Evolutionary conservation across 2,888 invertebrate genomes (phyloP).

Genomic region (Ptycholaimellus sp.): DNA sequence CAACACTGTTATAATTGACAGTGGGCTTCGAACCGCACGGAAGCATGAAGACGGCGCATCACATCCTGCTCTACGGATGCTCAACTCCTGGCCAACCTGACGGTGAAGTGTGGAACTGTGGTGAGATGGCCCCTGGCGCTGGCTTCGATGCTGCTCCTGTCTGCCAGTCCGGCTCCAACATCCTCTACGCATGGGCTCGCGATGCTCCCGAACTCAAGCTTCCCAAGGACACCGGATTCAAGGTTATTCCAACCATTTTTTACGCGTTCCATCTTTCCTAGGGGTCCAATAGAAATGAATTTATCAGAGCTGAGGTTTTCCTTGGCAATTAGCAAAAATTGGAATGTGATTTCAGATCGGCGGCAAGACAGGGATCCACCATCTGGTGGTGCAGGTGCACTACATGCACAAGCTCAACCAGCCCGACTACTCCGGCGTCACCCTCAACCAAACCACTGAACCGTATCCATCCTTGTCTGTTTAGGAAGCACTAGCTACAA

Average conservation of each 20-base stretch:
- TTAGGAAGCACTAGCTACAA: neutral
- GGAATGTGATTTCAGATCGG: conserved; percentile 80
- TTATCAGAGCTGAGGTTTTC: too few species aligned
- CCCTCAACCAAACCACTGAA: conserved; percentile 46
- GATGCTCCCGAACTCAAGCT: conserved; percentile 55
- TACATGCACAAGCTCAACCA: conserved; percentile 32
- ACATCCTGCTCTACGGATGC: conserved; percentile 71
- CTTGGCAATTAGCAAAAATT: too few species aligned
- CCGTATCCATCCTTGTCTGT: neutral
- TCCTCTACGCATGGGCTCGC: conserved; percentile 73
- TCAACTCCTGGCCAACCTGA: conserved; percentile 40
- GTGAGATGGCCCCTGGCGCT: conserved; percentile 44
- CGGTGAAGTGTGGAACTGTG: conserved; percentile 45
- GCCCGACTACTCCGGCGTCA: conserved; percentile 57
- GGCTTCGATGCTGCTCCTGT: conserved; percentile 39
- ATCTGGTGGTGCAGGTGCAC: conserved; percentile 76
- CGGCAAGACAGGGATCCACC: conserved; percentile 51
- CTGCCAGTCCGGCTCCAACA: conserved; percentile 37
- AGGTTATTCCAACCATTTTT: neutral
- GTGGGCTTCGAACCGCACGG: conserved; percentile 74
- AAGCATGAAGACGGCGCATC: conserved; percentile 64
- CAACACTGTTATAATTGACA: too few species aligned
- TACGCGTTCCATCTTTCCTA: too few species aligned
- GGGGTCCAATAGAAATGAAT: too few species aligned
- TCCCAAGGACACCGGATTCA: too few species aligned